phyloP scores from a whole-genome alignment of 1,140 invertebrate species.

The Apis dorsata region DNA sequence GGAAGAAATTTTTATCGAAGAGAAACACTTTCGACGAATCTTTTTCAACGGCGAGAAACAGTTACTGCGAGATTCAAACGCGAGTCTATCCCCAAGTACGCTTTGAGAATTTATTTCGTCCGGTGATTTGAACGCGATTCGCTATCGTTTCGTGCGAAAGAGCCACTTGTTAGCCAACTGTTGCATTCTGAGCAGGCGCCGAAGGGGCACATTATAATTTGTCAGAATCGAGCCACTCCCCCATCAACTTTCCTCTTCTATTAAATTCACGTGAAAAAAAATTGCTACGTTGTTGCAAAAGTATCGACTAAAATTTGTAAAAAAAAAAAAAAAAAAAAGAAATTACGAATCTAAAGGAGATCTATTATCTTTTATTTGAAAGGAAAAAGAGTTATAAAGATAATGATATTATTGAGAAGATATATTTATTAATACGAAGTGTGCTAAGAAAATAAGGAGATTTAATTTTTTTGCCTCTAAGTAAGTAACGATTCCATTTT shows the following conservation, averaged over 20 bases:
- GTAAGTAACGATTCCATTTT: not conserved
- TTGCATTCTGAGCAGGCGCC: slow-evolving; percentile 68
- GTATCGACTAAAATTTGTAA: too few species aligned
- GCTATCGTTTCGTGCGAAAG: slow-evolving; percentile 62
- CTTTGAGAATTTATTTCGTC: slow-evolving; percentile 31
- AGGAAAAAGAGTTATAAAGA: not conserved
- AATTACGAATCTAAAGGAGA: too few species aligned
- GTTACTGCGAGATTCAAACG: not conserved
- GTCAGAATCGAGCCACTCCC: slow-evolving; percentile 27
- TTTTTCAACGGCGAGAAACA: not conserved
- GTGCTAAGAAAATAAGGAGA: not conserved
- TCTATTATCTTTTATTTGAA: not conserved
- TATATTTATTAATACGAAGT: not conserved
- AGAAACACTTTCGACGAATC: not conserved
- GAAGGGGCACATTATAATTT: slow-evolving; percentile 61
- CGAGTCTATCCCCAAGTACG: slow-evolving; percentile 9
- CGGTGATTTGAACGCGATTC: slow-evolving; percentile 59
- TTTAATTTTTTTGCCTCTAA: not conserved
- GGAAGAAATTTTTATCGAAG: not conserved
- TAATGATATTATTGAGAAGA: not conserved
- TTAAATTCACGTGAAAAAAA: not conserved
- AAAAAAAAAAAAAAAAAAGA: too few species aligned
- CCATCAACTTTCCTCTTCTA: not conserved
- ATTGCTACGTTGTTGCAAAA: too few species aligned
- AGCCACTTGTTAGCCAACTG: slow-evolving; percentile 77